Conservation (phyloP, 2,113 vertebrate species). For the Alethe castanea region DNA sequence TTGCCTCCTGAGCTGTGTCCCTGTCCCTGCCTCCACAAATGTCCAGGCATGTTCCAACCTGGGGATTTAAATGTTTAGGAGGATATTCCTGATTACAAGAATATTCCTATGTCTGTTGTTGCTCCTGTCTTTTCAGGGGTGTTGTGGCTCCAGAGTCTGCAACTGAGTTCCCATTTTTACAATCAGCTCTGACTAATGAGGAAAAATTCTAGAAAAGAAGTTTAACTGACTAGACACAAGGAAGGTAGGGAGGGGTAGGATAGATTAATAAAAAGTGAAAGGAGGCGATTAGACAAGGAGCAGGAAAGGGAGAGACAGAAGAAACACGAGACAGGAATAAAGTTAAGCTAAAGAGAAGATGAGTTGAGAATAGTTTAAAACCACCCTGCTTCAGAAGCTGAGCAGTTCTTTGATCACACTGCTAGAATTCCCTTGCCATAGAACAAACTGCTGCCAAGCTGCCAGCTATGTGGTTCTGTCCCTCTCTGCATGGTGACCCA, state of each 20-base stretch:
- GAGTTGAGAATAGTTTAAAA: background rate
- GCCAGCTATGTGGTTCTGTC: background rate
- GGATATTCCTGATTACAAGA: background rate
- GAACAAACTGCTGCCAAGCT: background rate
- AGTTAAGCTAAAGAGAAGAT: background rate
- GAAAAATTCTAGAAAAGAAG: background rate
- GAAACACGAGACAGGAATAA: background rate
- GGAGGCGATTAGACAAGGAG: background rate
- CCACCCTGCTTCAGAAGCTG: background rate
- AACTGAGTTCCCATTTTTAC: background rate
- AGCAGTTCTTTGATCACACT: background rate
- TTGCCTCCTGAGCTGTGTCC: background rate
- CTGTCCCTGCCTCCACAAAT: background rate
- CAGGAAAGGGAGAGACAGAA: background rate
- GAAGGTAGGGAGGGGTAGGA: background rate
- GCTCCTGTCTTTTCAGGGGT: background rate
- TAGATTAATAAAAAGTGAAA: background rate
- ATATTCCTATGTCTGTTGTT: background rate
- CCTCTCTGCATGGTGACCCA: background rate
- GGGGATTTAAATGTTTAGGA: background rate
- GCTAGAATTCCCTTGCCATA: background rate
- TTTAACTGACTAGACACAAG: background rate
- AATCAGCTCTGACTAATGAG: background rate
- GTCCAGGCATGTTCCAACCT: background rate
- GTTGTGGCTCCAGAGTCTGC: background rate